Percentiles rank a stretch among this genome's conserved stretches.
These are phyloP conservation scores for Pluvianellus socialis DNA, from an alignment of 2,113 vertebrate genomes.

Conservation along the genomic window DNA sequence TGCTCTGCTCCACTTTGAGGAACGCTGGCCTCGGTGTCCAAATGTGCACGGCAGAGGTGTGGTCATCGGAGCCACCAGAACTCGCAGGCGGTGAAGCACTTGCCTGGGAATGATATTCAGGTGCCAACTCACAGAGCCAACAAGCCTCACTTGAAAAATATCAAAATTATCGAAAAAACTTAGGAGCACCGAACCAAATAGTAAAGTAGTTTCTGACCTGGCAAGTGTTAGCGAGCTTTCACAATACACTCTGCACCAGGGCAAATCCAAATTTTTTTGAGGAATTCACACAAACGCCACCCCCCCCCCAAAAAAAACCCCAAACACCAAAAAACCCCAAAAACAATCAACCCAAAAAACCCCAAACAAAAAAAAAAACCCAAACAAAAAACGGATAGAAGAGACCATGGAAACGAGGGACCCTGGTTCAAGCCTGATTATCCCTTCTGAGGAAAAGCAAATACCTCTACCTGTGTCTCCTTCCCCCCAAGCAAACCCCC, in stretches of 20 bases:
- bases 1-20: neutral
- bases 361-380: neutral
- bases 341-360: no score
- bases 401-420: neutral
- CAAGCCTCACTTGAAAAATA: neutral
- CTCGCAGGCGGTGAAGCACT: rapidly evolving
- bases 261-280: neutral
- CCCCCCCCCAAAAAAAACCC: neutral
- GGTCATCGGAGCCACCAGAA: neutral
- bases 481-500: neutral
- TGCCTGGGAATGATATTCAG: neutral
- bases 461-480: neutral
- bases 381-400: neutral
- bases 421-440: neutral
- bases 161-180: no score
- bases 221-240: neutral
- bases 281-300: neutral
- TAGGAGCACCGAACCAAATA: rapidly evolving
- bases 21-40: neutral
- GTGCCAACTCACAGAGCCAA: neutral
- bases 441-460: neutral
- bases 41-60: rapidly evolving
- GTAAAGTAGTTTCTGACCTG: neutral
- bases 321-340: no score
- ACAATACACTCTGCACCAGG: neutral